These are phyloP conservation scores for Palythoa grandiflora DNA, from an alignment of 92 coral and sea anemone genomes.

Conservation along the genomic window DNA sequence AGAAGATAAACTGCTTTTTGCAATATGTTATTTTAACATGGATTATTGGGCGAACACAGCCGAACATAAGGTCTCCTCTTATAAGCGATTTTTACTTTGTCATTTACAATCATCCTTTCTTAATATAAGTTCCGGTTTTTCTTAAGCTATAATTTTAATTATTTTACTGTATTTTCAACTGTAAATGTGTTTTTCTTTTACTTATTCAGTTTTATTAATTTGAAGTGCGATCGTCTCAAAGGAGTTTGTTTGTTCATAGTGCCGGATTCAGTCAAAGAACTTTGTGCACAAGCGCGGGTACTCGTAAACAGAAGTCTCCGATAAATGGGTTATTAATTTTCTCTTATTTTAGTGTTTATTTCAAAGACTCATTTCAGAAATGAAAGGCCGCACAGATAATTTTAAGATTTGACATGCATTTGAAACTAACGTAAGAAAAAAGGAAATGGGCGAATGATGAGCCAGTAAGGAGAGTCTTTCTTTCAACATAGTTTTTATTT, in stretches of 20 bases:
- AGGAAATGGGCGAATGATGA: constrained; percentile 8
- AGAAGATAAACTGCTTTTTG: neutral
- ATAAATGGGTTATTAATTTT: neutral
- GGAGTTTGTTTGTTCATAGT: constrained; percentile 11
- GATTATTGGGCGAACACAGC: neutral
- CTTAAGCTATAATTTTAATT: neutral
- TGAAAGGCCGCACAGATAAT: constrained; percentile 6
- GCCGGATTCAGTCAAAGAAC: neutral
- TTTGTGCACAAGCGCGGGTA: neutral
- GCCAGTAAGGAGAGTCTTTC: neutral
- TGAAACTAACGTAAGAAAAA: constrained; percentile 31
- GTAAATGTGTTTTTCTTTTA: neutral
- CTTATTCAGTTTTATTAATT: neutral
- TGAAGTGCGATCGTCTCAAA: neutral
- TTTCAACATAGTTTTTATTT: constrained; percentile 26
- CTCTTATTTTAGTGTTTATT: neutral
- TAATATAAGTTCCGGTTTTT: constrained; percentile 14
- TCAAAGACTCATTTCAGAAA: neutral
- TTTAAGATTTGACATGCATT: constrained; percentile 24
- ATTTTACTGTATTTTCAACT: neutral
- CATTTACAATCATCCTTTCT: neutral
- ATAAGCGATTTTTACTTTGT: neutral
- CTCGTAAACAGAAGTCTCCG: neutral
- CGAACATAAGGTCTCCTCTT: neutral
- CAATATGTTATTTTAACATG: neutral